These are phyloP conservation scores for Apus apus DNA, from an alignment of 2,113 vertebrate genomes.

Conservation along the genomic window DNA sequence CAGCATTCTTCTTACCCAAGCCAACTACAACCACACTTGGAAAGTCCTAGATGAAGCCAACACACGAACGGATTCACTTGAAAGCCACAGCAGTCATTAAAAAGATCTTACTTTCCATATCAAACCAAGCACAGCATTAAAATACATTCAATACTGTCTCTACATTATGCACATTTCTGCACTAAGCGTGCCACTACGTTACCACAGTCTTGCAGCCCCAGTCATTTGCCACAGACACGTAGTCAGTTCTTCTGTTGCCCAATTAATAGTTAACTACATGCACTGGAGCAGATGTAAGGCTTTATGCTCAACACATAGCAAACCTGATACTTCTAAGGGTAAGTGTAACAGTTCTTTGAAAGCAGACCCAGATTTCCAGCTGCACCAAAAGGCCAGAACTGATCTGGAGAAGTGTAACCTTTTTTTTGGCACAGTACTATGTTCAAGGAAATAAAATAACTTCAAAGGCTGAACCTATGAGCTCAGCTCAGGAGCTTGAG, in stretches of 20 bases:
- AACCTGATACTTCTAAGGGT: background rate
- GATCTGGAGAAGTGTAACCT: background rate
- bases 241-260: background rate
- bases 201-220: background rate
- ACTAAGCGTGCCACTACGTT: background rate
- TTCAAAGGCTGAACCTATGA: background rate
- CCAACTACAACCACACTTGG: conserved; percentile 89
- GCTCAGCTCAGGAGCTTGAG: background rate
- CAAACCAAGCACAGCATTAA: background rate
- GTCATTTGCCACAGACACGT: background rate
- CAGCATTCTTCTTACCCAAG: conserved; percentile 82
- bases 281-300: background rate
- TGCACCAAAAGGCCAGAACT: background rate
- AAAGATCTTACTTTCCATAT: background rate
- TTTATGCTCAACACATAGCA: background rate
- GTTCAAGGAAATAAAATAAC: background rate
- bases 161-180: accelerated
- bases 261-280: background rate
- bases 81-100: background rate
- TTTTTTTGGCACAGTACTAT: background rate
- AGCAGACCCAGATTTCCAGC: background rate
- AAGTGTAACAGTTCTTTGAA: background rate
- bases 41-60: conserved; percentile 83
- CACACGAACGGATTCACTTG: background rate
- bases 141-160: background rate